These are phyloP conservation scores for Rhinophrynus dorsalis DNA, from an alignment of 2,797 vertebrate genomes.

Conservation along the genomic window DNA sequence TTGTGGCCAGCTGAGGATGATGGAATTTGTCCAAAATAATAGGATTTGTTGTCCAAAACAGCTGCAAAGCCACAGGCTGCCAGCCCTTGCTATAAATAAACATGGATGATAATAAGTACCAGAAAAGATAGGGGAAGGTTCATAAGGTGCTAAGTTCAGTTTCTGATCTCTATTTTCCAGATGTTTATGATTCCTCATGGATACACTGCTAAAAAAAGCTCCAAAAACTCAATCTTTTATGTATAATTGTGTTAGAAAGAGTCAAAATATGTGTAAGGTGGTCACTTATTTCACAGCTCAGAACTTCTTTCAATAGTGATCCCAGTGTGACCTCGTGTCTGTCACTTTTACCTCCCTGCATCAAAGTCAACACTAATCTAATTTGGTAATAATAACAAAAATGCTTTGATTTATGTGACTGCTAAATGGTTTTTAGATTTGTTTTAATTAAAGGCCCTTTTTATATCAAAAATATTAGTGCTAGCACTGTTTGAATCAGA, in stretches of 20 bases:
- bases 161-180: too few relatives aligned
- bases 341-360: conserved; percentile 28
- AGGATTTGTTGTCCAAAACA: too few relatives aligned
- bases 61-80: too few relatives aligned
- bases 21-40: too few relatives aligned
- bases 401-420: conserved; percentile 27
- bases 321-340: conserved; percentile 17
- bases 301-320: conserved; percentile 20
- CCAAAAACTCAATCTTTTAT: conserved; percentile 16
- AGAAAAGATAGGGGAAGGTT: too few relatives aligned
- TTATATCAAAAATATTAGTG: conserved; percentile 37
- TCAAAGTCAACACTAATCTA: conserved; percentile 34
- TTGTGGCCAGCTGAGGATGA: too few relatives aligned
- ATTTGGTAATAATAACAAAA: conserved; percentile 29
- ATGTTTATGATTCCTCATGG: too few relatives aligned
- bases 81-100: too few relatives aligned
- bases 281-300: conserved; percentile 17
- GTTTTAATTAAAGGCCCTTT: conserved; percentile 29
- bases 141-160: too few relatives aligned
- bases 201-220: conserved; percentile 7
- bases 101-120: too few relatives aligned
- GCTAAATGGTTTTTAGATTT: conserved; percentile 16
- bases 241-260: conserved; percentile 6
- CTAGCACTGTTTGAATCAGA: neutral
- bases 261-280: conserved; percentile 9